Evolutionary conservation across 2,113 vertebrate species (phyloP).

Genomic region (Macquaria australasica): DNA sequence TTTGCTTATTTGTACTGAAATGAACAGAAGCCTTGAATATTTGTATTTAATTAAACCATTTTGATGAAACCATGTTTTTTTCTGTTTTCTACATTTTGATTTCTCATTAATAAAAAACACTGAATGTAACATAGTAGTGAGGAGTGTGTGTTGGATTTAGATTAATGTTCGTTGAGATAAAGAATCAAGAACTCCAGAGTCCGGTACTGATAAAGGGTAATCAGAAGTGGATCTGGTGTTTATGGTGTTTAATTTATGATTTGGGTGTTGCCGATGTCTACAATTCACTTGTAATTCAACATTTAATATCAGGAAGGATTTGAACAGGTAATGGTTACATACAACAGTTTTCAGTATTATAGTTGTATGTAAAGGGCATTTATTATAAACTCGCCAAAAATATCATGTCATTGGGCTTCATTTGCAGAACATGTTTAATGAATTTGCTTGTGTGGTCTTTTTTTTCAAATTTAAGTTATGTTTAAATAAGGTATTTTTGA

Average conservation of each 20-base stretch:
- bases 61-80: constrained; percentile 20
- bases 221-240: not conserved
- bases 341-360: not conserved
- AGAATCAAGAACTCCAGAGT: not conserved
- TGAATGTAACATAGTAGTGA: not conserved
- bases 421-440: not conserved
- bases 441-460: not conserved
- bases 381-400: not conserved
- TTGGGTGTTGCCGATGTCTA: not conserved
- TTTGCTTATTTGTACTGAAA: constrained; percentile 26
- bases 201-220: not conserved
- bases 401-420: not conserved
- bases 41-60: constrained; percentile 45
- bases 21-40: not conserved
- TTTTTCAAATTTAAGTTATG: not conserved
- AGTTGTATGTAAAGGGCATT: not conserved
- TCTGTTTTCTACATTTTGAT: constrained; percentile 9
- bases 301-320: not conserved
- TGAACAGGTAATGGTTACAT: not conserved
- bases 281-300: not conserved
- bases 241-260: not conserved
- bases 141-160: not conserved
- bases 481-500: not conserved
- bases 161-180: not conserved
- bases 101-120: not conserved